Conservation (phyloP, 2,888 invertebrate species). For the Patella pellucida region DNA sequence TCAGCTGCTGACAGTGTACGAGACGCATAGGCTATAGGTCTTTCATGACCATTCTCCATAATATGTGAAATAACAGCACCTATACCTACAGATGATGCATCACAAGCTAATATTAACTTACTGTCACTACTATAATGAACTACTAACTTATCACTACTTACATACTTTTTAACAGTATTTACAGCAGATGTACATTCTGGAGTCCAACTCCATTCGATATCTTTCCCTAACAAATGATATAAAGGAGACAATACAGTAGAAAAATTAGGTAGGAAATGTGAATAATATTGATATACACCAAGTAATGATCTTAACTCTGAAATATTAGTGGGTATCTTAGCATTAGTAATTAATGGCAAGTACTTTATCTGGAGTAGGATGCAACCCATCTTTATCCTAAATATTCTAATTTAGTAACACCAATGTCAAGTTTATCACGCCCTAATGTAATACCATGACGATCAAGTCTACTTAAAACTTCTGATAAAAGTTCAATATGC, state of each 20-base stretch:
- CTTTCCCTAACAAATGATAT: constrained; percentile 36
- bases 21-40: constrained; percentile 70
- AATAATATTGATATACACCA: constrained; percentile 50
- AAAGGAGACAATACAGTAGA: constrained; percentile 43
- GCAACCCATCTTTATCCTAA: constrained; percentile 40
- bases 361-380: constrained; percentile 28
- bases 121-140: constrained; percentile 1
- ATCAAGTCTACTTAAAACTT: constrained; percentile 2
- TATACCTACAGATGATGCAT: constrained; percentile 25
- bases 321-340: constrained; percentile 32
- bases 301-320: constrained; percentile 46
- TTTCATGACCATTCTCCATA: constrained; percentile 32
- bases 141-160: constrained; percentile 2
- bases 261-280: constrained; percentile 45
- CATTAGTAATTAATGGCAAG: constrained; percentile 21
- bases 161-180: neutral
- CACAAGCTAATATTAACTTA: neutral
- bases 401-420: constrained; percentile 24
- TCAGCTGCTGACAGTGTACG: constrained; percentile 69
- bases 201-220: constrained; percentile 36
- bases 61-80: constrained; percentile 58
- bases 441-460: neutral
- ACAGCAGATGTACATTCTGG: neutral
- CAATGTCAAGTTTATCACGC: neutral
- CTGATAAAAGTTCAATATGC: neutral